Base-by-base conservation (phyloP, 2,888 invertebrate species). In the Noctua janthina region DNA sequence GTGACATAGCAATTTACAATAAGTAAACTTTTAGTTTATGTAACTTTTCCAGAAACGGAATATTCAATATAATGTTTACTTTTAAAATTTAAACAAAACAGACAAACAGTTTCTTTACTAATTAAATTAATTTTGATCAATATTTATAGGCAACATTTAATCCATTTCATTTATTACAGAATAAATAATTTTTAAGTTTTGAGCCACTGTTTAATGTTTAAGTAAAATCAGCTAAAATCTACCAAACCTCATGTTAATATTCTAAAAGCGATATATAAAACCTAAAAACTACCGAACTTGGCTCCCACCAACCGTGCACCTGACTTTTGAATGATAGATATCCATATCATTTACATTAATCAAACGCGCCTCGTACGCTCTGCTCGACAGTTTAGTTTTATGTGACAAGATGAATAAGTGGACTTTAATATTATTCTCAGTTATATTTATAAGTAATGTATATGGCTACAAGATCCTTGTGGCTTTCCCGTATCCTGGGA, bases 401-500 rank as follows among this genome's bases (percentile, higher is more conserved):
- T 46, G n/a, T 23, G 7, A 23, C 7, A 85, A 67, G 77, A 88
- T 88, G 88, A 76, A 88, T 72, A 81, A 82, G 49, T 86, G 81
- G 78, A 80, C 54, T 13, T 35, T 82, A 15, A 51, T 89, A 54
- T 67, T 87, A 6, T 54, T 88, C 51, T 75, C 29, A 8, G n/a
- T 46, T 74, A 29, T 89, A 69, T 69, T 74, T 83, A 29, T 89
- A 46, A 83, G 72, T 35, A 62, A 84, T 89, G 87, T 83, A 29
- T 79, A 73, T 67, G 87, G 88, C 11, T 91, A 89, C 59, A 93
- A 91, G 82, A 88, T 93, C 43, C 85, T 93, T 13, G 88, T 92
- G 29, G 89, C 91, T 29, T 93, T 93, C 29, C 91, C 93, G 0
- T 83, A 90, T 51, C 91, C 92, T 0, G 90, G 89, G 0, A 90